These are phyloP conservation scores for Perccottus glenii DNA, from an alignment of 2,113 vertebrate genomes.

Conservation along the genomic window DNA sequence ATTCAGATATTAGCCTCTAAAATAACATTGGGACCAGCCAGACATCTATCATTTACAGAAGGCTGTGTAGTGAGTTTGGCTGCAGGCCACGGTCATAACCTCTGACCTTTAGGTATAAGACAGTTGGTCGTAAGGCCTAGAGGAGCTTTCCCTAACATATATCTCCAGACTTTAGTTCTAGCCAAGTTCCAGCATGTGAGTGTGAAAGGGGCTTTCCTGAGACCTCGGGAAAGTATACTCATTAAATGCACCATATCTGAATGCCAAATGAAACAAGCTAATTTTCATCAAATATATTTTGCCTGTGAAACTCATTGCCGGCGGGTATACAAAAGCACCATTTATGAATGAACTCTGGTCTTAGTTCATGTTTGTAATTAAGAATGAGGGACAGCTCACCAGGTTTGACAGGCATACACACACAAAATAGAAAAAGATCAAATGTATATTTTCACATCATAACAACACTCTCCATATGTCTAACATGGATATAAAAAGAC, in stretches of 20 bases:
- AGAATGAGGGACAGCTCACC: conserved; percentile 25
- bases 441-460: too few species aligned
- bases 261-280: conserved; percentile 54
- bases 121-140: conserved; percentile 35
- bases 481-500: too few species aligned
- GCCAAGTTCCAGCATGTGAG: conserved; percentile 56
- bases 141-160: conserved; percentile 20
- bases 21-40: conserved; percentile 15
- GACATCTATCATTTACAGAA: conserved; percentile 10
- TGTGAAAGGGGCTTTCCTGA: conserved; percentile 41
- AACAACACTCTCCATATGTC: too few species aligned
- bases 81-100: conserved; percentile 55
- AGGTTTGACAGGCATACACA: conserved; percentile 17
- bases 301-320: conserved; percentile 17
- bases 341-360: conserved; percentile 52
- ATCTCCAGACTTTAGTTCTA: conserved; percentile 22
- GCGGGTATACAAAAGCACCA: conserved; percentile 30
- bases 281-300: conserved; percentile 49
- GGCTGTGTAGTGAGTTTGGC: conserved; percentile 14
- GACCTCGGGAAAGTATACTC: conserved; percentile 24
- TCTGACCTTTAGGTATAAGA: conserved; percentile 53
- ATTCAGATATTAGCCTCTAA: conserved; percentile 4
- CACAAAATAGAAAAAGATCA: too few species aligned
- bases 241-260: conserved; percentile 32
- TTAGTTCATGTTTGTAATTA: conserved; percentile 49